These are phyloP conservation scores for Oligia latruncula DNA, from an alignment of 2,888 invertebrate species.

Conservation along the genomic window DNA sequence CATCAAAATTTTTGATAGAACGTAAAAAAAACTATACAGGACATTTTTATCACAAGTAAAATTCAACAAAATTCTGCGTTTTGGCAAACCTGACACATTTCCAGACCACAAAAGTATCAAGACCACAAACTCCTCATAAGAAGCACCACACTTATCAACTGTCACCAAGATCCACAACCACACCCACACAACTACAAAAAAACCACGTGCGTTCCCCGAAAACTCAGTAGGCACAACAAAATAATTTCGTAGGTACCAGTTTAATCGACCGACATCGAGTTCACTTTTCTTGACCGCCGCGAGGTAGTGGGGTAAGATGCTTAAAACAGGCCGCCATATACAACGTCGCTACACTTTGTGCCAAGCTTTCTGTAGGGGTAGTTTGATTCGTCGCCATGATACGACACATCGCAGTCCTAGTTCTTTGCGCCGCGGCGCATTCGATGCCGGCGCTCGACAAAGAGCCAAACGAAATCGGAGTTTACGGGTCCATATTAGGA, in stretches of 20 bases:
- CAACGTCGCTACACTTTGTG: slow-evolving; percentile 85
- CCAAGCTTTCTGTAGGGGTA: slow-evolving; percentile 86
- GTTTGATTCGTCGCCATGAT: slow-evolving; percentile 84
- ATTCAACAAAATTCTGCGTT: not conserved
- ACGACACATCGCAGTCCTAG: slow-evolving; percentile 85
- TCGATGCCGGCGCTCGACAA: slow-evolving; percentile 89
- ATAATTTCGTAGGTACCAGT: slow-evolving; percentile 83
- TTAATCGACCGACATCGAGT: slow-evolving; percentile 85
- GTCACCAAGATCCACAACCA: slow-evolving; percentile 52
- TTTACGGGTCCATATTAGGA: slow-evolving; percentile 89
- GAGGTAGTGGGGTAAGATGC: slow-evolving; percentile 86
- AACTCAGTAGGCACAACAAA: slow-evolving; percentile 82
- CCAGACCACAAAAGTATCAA: slow-evolving; percentile 41
- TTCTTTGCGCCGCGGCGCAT: slow-evolving; percentile 86
- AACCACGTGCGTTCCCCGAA: slow-evolving; percentile 77
- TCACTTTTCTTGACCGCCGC: slow-evolving; percentile 84
- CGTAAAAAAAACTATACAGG: not conserved
- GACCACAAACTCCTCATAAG: slow-evolving; percentile 29
- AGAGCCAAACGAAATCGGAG: slow-evolving; percentile 86
- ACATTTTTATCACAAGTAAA: not conserved
- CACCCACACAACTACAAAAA: slow-evolving; percentile 60
- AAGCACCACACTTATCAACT: slow-evolving; percentile 51
- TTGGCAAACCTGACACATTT: slow-evolving; percentile 35
- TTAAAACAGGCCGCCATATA: slow-evolving; percentile 87
- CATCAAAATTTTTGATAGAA: not conserved